phyloP scores from a whole-genome alignment of 2,113 vertebrate genomes.

The Caracal caracal region DNA sequence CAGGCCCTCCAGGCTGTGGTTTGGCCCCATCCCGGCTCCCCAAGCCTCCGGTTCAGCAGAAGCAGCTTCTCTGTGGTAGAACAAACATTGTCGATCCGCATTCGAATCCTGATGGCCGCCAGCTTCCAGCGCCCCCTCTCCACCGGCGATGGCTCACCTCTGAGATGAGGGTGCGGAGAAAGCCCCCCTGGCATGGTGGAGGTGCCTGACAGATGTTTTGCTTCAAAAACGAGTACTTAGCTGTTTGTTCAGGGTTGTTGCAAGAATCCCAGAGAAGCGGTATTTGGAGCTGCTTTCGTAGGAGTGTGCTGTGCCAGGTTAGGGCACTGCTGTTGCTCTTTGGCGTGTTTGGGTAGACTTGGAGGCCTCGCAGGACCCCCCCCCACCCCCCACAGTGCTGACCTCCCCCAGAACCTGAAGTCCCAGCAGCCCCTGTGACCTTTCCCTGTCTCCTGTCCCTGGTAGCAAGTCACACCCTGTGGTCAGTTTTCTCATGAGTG shows the following conservation, averaged over 20 bases:
- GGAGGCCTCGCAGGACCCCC: background rate
- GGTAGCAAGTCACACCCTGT: background rate
- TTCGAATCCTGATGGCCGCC: background rate
- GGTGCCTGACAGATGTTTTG: background rate
- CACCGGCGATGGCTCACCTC: background rate
- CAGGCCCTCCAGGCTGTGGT: constrained; percentile 43
- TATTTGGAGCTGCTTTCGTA: background rate
- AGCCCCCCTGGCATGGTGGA: background rate
- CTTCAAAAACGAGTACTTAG: background rate
- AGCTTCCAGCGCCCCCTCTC: accelerated
- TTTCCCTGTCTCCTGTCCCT: background rate
- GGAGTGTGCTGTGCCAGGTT: background rate
- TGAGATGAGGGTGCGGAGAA: background rate
- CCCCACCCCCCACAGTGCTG: background rate
- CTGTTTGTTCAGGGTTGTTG: background rate
- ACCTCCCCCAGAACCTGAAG: background rate
- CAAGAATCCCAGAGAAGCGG: background rate
- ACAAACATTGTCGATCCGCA: background rate
- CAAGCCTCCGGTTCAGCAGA: background rate
- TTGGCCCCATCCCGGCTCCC: background rate
- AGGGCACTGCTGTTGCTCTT: background rate
- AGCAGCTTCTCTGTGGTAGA: background rate
- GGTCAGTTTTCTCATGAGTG: background rate
- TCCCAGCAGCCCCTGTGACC: background rate
- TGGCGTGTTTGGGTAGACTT: background rate